Evolutionary conservation across 2,113 vertebrate species (phyloP).

Genomic region (Silurus glanis): DNA sequence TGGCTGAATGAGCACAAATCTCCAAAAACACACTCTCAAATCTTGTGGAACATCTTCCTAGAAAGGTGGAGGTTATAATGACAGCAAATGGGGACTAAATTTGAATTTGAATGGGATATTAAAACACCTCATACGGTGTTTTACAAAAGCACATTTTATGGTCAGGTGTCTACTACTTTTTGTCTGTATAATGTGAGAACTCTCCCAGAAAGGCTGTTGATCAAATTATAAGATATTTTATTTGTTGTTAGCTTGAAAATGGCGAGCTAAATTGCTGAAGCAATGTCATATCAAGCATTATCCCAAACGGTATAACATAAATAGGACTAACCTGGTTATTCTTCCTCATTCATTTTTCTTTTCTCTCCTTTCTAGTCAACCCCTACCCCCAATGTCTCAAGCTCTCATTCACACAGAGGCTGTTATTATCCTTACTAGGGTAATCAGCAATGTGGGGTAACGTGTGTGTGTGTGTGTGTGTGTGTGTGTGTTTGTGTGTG

Average conservation of each 20-base stretch:
- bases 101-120: no score
- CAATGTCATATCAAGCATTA: neutral
- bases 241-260: neutral
- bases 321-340: neutral
- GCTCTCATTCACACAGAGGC: constrained; percentile 15
- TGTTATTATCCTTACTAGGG: constrained; percentile 22
- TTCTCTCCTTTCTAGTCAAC: neutral
- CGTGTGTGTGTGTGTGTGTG: neutral
- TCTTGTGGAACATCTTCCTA: no score
- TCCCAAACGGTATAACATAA: neutral
- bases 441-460: constrained; percentile 23
- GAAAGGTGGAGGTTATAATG: no score
- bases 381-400: neutral
- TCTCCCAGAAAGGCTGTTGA: neutral
- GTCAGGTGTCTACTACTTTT: no score
- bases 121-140: no score
- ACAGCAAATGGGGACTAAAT: no score
- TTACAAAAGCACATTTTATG: no score
- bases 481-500: neutral
- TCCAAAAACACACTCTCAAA: no score
- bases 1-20: no score
- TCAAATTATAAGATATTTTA: neutral
- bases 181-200: no score
- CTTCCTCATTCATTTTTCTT: neutral
- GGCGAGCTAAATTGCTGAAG: neutral